Evolutionary conservation across 2,797 vertebrate species (phyloP).

Genomic region (Manis crassicaudata): DNA sequence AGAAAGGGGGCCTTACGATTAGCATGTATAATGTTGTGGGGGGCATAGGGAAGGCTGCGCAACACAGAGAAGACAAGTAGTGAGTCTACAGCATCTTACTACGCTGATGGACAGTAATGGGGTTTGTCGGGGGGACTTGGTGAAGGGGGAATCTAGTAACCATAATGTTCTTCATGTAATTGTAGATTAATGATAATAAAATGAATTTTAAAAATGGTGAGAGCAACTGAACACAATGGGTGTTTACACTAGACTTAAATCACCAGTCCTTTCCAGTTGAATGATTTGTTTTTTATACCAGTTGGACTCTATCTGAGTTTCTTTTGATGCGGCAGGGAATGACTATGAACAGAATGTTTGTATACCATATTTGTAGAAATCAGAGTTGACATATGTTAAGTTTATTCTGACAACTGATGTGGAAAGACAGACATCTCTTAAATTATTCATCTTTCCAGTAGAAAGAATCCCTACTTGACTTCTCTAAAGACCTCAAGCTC

Average conservation of each 20-base stretch:
- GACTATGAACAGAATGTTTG: slow-evolving; percentile 72
- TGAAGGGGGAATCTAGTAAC: no score
- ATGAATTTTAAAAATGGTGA: not conserved
- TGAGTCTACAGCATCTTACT: no score
- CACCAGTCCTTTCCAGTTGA: not conserved
- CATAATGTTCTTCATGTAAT: no score
- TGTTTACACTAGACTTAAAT: slow-evolving; percentile 46
- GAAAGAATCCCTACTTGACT: slow-evolving; percentile 77
- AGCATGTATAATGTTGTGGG: no score
- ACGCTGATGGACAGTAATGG: no score
- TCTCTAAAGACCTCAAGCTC: slow-evolving; percentile 77
- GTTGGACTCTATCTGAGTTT: slow-evolving; percentile 35
- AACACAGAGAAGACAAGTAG: no score
- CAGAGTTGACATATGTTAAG: slow-evolving; percentile 73
- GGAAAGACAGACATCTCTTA: slow-evolving; percentile 70
- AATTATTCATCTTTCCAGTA: slow-evolving; percentile 82
- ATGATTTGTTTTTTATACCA: slow-evolving; percentile 4
- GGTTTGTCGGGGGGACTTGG: no score
- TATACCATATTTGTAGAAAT: slow-evolving; percentile 68
- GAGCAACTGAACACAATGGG: not conserved
- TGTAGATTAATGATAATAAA: no score
- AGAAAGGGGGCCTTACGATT: no score
- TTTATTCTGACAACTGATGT: slow-evolving; percentile 79
- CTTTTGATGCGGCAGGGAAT: slow-evolving; percentile 43
- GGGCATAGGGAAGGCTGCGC: no score